A percentile compares a stretch with the other conserved stretches of the same genome.
Evolutionary conservation across 92 coral and sea anemone species (phyloP).

Genomic region (Pocillopora grandis): DNA sequence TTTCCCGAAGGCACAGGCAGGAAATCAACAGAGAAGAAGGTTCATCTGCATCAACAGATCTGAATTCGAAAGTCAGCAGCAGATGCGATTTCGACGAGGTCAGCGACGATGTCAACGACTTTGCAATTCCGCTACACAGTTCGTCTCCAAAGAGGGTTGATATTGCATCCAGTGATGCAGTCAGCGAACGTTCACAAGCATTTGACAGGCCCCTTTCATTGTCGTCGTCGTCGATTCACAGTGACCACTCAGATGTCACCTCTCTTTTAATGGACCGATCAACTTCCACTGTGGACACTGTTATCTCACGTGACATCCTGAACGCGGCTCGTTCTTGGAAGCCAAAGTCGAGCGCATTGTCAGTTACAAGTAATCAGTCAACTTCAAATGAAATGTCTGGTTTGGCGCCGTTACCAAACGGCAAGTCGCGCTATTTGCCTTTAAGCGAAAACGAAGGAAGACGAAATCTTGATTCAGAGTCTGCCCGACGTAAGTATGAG

Average conservation of each 20-base stretch:
- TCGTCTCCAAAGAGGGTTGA: slow-evolving; percentile 76
- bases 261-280: slow-evolving; percentile 52
- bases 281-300: slow-evolving; percentile 34
- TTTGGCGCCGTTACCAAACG: not conserved
- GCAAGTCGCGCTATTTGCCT: not conserved
- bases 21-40: not conserved
- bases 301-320: slow-evolving; percentile 25
- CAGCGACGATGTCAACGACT: slow-evolving; percentile 19
- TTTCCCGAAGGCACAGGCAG: not conserved
- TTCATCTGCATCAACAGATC: slow-evolving; percentile 19
- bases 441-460: not conserved
- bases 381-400: slow-evolving; percentile 15
- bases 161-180: not conserved
- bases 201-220: slow-evolving; percentile 20
- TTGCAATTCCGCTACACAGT: slow-evolving; percentile 72
- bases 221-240: slow-evolving; percentile 32
- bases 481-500: not conserved
- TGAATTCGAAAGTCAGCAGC: slow-evolving; percentile 14
- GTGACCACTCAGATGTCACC: slow-evolving; percentile 54
- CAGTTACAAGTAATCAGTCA: slow-evolving; percentile 25
- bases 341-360: slow-evolving; percentile 6
- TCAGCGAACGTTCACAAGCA: slow-evolving; percentile 7
- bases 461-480: not conserved
- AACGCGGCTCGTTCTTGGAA: slow-evolving; percentile 22
- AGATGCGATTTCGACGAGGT: slow-evolving; percentile 20